Evolutionary conservation across 92 coral and sea anemone species (phyloP), one percentile per base, ranked within the genome.

Genomic region (Epizoanthus scotinus): DNA sequence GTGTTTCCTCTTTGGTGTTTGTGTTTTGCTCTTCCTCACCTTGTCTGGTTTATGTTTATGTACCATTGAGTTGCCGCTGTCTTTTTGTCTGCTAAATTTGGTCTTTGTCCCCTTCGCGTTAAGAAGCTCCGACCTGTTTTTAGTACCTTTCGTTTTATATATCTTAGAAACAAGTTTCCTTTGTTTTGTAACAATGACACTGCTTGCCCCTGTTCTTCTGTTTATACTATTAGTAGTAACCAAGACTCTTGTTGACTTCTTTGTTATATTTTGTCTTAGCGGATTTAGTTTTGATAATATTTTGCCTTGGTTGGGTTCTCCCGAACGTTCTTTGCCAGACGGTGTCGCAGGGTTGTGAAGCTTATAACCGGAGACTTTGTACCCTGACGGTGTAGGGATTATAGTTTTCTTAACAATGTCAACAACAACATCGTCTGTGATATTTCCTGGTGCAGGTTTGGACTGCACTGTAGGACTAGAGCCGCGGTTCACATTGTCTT

Each of bases 341-440:
- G 2, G 20, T 28, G n/a, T 20, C n/a, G 15, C 18, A 22, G 10
- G 56, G 22, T 2, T 47, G 52, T 9, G 52, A 10, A 47, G 12
- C 9, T 47, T 13, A 6, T 47, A 15, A 8, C 52, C 52, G 2
- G 52, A n/a, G 40, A 5, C 55, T 68, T 20, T 29, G 61, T 59
- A 58, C 44, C 81, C 81, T 12, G 56, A 3, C 21, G 81, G 68
- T 59, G 31, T 40, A 8, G 81, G 79, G 9, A 73, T 65, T 12
- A 56, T 50, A 57, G 26, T 73, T 56, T 73, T 73, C 66, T 73
- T 73, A 56, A 73, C 61, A 57, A 73, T 36, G 10, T 73, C 79
- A 2, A 56, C 79, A 56, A 53, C 68, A 6, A 75, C 81, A 59
- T 59, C 52, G 17, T 75, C 50, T 21, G 68, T 59, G 19, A 13